Base-by-base conservation (phyloP, 2,113 vertebrate species). In the Limanda limanda region DNA sequence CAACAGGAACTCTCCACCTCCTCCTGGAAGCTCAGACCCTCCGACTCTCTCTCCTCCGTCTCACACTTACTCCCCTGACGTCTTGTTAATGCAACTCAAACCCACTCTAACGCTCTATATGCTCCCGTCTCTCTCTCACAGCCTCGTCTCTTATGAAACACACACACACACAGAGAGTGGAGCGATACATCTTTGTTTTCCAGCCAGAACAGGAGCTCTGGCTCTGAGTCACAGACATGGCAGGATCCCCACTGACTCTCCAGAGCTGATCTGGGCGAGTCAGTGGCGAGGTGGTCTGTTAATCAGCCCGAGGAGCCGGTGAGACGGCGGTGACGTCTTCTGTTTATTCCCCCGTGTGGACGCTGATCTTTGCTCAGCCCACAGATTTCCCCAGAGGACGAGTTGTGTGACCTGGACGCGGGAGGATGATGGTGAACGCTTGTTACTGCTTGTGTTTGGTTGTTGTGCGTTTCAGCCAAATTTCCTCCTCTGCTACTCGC, bases 1-100 rank as follows among this genome's bases (percentile, higher is more conserved):
- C 15, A 51, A 5, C 18, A 18, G 14, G 47, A 20, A 2, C 1
- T 3, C 17, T 7, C 7, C 47, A 51, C 47, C 47, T 51, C 14
- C 47, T 51, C 47, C 47, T 42, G 40, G 40, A 42, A 12, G 12
- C 40, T 13, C 40, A 42, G 40, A 42, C 40, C 40, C 12, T 42
- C 40, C 3, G 6, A 6, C 47, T 6, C 47, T 51, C 47, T 20
- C 40, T 12, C 40, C 40, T 40, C 47, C 6, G 15, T 20, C 47
- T 51, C 47, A 51, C 47, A 17, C 47, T 15, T 9, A 15, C 70
- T 78, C 79, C 79, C 81, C n/a, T 75, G 78, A 72, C 18, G 3
- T 71, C 85, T 77, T 76, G 80, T 77, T 87, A 83, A 89, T 89
- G 60, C 78, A 74, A 14, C 63, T 74, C 68, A 35, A 40, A 25